Base-by-base conservation (phyloP, 2,113 vertebrate species). In the Nothoprocta perdicaria region DNA sequence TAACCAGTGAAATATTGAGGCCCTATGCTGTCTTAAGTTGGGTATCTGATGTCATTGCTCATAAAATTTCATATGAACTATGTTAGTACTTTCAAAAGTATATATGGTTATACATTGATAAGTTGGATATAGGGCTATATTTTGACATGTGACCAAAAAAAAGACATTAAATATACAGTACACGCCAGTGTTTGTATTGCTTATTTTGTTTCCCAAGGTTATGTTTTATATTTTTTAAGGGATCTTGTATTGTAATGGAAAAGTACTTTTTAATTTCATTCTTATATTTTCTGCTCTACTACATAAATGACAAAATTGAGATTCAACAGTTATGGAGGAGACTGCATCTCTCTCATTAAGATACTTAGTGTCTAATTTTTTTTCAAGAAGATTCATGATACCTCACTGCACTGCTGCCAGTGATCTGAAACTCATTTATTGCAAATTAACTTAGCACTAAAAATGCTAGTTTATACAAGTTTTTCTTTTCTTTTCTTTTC, bases 241-340 rank as follows among this genome's bases (percentile, higher is more conserved):
- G 18, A 18, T 67, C 68, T 63, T 86, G 27, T 60, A 83, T 38
- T 89, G 72, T 93, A 92, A 91, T 83, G 50, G 52, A 92, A 71
- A 66, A 55, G 10, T 27, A 74, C 48, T 92, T 94, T 93, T 71
- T 67, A 93, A 83, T 71, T 94, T 93, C 38, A 79, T 92, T 92
- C 58, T 14, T 87, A 62, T 14, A 35, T 89, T 95, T 95, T 89
- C 72, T 82, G 68, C 86, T 90, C 12, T 73, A 63, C 43, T 85
- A 80, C 81, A 14, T 86, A 68, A 78, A 67, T 90, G 87, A 87
- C 76, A 63, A 89, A 85, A 93, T 89, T 91, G 38, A 88, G 57
- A 93, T 94, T 95, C 87, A 84, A 41, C 77, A 73, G 41, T 57
- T 89, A 79, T 41, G 33, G 53, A 77, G 75, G 55, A 84, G 80